These are phyloP conservation scores for Merluccius polli DNA, from an alignment of 2,797 vertebrate genomes.

Conservation along the genomic window DNA sequence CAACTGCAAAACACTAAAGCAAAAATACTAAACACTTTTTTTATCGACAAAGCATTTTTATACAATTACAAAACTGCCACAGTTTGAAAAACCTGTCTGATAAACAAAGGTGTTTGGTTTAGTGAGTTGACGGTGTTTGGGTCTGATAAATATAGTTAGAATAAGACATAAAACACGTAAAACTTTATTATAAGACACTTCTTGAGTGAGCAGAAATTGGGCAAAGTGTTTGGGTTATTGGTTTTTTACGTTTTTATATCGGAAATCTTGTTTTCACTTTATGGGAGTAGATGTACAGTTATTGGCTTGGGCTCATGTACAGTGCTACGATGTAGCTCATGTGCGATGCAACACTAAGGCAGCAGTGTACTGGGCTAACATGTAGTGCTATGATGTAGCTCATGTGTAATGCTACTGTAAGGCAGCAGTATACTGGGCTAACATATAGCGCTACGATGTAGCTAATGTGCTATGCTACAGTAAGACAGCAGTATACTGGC, in stretches of 20 bases:
- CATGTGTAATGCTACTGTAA: too few relatives aligned
- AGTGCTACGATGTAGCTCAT: neutral
- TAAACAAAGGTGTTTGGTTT: neutral
- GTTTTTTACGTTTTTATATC: neutral
- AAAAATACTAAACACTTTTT: neutral
- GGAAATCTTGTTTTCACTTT: neutral
- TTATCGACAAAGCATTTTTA: neutral
- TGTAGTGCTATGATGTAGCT: neutral
- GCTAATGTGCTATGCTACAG: too few relatives aligned
- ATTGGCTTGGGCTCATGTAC: neutral
- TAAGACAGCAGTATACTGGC: too few relatives aligned
- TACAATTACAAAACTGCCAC: neutral
- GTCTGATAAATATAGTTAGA: neutral
- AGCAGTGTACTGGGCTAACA: neutral
- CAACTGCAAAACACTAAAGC: neutral
- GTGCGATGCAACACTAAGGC: neutral
- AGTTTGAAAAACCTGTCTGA: neutral
- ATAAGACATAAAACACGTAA: neutral
- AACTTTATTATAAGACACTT: neutral
- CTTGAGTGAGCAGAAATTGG: neutral
- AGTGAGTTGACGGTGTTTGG: neutral
- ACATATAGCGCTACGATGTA: too few relatives aligned
- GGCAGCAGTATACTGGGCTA: too few relatives aligned
- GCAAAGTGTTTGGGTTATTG: neutral
- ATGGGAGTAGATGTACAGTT: neutral